A percentile compares a stretch with the other conserved stretches of the same genome.
These are phyloP conservation scores for Micrasema minimum DNA, from an alignment of 1,140 invertebrate genomes.

Conservation along the genomic window DNA sequence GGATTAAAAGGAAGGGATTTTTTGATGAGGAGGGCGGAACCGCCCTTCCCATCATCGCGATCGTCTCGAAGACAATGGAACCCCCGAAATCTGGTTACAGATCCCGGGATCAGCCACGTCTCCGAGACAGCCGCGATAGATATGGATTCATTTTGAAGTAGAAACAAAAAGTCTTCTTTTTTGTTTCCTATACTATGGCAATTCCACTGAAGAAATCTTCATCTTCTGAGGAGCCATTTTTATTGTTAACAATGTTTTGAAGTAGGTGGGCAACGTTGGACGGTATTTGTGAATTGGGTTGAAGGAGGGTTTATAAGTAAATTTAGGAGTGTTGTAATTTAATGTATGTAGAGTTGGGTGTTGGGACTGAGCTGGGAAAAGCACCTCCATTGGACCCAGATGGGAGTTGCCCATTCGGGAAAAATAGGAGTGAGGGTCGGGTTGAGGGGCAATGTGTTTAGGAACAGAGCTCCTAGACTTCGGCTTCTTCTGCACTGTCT, in stretches of 20 bases:
- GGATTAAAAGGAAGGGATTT: neutral
- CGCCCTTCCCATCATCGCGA: neutral
- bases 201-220: slow-evolving; percentile 12
- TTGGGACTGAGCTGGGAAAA: neutral
- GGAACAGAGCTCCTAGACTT: neutral
- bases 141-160: neutral
- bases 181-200: too few relatives aligned
- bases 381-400: neutral
- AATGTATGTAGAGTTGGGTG: neutral
- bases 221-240: neutral
- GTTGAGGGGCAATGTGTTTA: neutral
- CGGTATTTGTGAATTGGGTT: neutral
- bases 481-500: neutral
- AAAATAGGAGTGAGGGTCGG: neutral
- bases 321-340: neutral
- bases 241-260: neutral
- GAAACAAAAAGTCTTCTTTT: neutral
- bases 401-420: slow-evolving; percentile 11
- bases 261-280: slow-evolving; percentile 4
- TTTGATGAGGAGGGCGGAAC: slow-evolving; percentile 1
- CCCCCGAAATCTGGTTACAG: neutral
- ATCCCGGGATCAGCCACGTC: neutral
- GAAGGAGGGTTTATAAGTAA: neutral
- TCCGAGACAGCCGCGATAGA: neutral
- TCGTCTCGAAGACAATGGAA: neutral